Base-by-base conservation (phyloP, 2,797 vertebrate species). In the Sciurus carolinensis region DNA sequence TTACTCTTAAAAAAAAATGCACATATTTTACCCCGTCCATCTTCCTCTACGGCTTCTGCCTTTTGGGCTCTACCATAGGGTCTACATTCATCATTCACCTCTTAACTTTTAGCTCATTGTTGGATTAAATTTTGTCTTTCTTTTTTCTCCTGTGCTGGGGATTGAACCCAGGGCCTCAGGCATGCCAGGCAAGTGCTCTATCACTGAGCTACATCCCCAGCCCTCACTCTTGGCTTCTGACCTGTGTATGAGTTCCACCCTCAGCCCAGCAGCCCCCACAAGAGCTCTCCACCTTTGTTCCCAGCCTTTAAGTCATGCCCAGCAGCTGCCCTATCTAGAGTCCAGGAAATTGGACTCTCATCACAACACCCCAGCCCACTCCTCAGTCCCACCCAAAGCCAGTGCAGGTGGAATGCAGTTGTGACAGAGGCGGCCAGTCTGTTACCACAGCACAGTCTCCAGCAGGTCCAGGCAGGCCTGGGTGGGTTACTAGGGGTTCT, bases 391-490 rank as follows among this genome's bases (percentile, higher is more conserved):
- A 62, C 79, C 90, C 83, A 66, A 88, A 79, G 57, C 95, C 81
- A 64, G 52, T 15, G 0, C 7, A 44, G 73, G 47, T 39, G 91
- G 94, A 95, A 97, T 97, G 94, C 57, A 79, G 85, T 86, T 95
- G 92, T 82, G 95, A 96, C 85, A 88, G 76, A 95, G 95, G 79
- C 87, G 72, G 81, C 20, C 3, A 20, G 62, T 71, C 52, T 92
- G 76, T 95, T 93, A 72, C 92, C 86, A 86, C 75, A 28, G n/a
- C 87, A 67, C 28, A n/a, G 14, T 87, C 85, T 69, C 62, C 0
- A 1, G 87, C 96, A 96, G 0, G 77, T 93, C 94, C 59, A 90
- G 93, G 72, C 96, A 97, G 94, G 95, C 91, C 96, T 15, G 54
- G 95, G 82, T 91, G 94, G 75, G 96, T 91, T 3, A 7, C 92